These are phyloP conservation scores for Masnerella sp. DNA, from an alignment of 2,888 invertebrate species.

Conservation along the genomic window DNA sequence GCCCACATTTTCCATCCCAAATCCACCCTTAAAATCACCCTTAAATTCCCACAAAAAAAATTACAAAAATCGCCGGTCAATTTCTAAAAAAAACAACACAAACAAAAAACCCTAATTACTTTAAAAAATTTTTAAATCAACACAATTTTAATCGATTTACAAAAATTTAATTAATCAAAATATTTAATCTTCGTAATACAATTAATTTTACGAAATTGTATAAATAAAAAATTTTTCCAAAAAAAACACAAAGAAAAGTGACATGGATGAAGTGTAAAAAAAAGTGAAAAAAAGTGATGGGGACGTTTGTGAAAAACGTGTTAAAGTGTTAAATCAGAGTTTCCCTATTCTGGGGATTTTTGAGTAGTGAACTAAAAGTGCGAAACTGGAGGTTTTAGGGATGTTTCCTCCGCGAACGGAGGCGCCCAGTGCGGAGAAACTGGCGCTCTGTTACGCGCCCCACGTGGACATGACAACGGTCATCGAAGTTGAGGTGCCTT, in stretches of 20 bases:
- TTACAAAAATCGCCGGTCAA: neutral
- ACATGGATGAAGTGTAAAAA: no score
- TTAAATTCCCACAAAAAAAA: neutral
- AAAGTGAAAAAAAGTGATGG: conserved; percentile 46
- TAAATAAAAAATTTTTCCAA: neutral
- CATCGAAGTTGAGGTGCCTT: conserved; percentile 85
- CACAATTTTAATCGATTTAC: no score
- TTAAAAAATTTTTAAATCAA: no score
- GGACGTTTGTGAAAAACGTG: conserved; percentile 23
- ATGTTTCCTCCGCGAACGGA: conserved; percentile 77
- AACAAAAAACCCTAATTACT: no score
- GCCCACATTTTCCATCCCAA: conserved; percentile 12
- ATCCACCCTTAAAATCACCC: no score
- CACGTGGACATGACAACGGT: conserved; percentile 87
- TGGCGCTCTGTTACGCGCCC: conserved; percentile 82
- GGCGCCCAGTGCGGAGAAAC: conserved; percentile 78
- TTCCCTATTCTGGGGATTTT: conserved; percentile 19
- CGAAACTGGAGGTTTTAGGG: conserved; percentile 76
- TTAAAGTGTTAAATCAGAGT: conserved; percentile 30
- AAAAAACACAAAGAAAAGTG: neutral
- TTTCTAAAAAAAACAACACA: neutral
- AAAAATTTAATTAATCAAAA: no score
- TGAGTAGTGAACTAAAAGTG: conserved; percentile 11
- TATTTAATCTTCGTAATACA: no score
- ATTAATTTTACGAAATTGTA: no score